Percentiles rank a stretch among this genome's conserved stretches.
Evolutionary conservation across 2,113 vertebrate genomes (phyloP).

Genomic region (Aptenodytes forsteri): DNA sequence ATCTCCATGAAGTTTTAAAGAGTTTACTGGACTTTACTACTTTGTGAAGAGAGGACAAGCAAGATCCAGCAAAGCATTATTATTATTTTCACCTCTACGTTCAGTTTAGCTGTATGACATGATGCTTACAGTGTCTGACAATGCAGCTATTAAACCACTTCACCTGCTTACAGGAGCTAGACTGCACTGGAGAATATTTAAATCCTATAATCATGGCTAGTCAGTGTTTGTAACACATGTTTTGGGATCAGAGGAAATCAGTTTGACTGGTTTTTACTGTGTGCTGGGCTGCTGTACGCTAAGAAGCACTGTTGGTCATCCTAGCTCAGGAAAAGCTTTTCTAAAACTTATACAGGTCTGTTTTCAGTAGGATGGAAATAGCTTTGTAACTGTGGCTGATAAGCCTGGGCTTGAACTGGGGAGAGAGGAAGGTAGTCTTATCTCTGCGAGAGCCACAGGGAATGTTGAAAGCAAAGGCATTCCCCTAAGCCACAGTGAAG

Average conservation of each 20-base stretch:
- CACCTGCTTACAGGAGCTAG: not conserved
- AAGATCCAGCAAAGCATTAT: not conserved
- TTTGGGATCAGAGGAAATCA: not conserved
- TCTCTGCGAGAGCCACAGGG: not conserved
- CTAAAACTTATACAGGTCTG: not conserved
- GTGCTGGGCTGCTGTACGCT: not conserved
- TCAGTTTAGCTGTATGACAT: not conserved
- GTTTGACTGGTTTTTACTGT: not conserved
- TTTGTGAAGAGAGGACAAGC: not conserved
- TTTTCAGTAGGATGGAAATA: not conserved
- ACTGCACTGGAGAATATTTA: not conserved
- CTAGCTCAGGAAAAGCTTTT: not conserved
- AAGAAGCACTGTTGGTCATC: not conserved
- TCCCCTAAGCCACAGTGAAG: not conserved
- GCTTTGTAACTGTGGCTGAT: not conserved
- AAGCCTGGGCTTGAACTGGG: not conserved
- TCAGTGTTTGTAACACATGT: not conserved
- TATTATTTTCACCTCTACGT: not conserved
- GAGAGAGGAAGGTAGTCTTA: not conserved
- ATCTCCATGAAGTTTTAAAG: not conserved
- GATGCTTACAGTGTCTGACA: not conserved
- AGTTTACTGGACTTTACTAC: not conserved
- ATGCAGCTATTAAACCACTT: not conserved
- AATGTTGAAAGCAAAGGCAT: not conserved
- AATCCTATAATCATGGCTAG: not conserved